phyloP scores from a whole-genome alignment of 2,113 vertebrate species.

The Trachemys scripta region DNA sequence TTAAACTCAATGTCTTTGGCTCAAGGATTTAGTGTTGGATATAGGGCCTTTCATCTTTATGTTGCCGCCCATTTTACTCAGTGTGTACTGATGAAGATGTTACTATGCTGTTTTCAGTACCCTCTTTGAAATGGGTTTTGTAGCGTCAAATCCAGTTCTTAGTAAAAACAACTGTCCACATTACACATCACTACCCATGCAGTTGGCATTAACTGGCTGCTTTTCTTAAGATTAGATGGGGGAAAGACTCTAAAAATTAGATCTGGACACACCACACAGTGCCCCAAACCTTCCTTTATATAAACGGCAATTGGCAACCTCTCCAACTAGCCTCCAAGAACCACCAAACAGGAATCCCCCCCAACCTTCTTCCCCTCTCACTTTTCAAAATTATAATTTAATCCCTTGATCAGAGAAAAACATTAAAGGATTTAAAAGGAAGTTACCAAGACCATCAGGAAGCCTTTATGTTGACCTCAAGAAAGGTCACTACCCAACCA shows the following conservation, averaged over 20 bases:
- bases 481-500: background rate
- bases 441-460: background rate
- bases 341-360: background rate
- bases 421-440: background rate
- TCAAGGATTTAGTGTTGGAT: too few relatives aligned
- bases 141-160: too few relatives aligned
- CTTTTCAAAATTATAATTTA: too few relatives aligned
- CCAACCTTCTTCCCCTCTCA: too few relatives aligned
- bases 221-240: accelerated
- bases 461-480: background rate
- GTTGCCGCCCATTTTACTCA: too few relatives aligned
- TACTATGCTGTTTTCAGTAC: too few relatives aligned
- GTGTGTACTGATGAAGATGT: too few relatives aligned
- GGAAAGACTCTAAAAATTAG: background rate
- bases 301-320: background rate
- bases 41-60: too few relatives aligned
- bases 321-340: background rate
- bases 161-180: background rate
- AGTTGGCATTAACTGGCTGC: background rate
- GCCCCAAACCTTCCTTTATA: accelerated
- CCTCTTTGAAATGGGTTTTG: too few relatives aligned
- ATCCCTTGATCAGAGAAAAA: too few relatives aligned
- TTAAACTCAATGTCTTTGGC: background rate
- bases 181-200: background rate
- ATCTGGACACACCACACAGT: background rate